These are phyloP conservation scores for Atherinomorus stipes DNA, from an alignment of 2,113 vertebrate species.

Conservation along the genomic window DNA sequence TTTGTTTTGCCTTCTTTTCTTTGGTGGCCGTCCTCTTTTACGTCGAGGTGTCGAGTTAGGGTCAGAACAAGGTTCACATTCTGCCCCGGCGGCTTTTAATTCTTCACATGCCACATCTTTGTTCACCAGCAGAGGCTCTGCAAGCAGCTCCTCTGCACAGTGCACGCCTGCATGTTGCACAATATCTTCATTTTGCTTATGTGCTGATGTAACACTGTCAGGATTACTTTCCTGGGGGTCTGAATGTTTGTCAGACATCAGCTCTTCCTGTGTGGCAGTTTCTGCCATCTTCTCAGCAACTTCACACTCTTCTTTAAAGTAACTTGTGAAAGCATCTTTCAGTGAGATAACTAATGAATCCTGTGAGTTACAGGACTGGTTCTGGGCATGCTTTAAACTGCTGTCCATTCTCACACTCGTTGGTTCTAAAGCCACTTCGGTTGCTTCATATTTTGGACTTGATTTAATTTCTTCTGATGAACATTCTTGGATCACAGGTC, in stretches of 20 bases:
- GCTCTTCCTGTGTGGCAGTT: background rate
- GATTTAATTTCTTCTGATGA: constrained; percentile 1
- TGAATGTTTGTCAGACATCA: background rate
- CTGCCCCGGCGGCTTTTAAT: background rate
- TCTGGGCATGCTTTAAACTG: background rate
- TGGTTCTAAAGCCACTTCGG: background rate
- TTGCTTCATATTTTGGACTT: constrained; percentile 16
- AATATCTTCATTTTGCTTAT: constrained; percentile 1
- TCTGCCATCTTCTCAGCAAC: constrained; percentile 1
- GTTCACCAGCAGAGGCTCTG: background rate
- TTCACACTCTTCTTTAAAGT: constrained; percentile 7
- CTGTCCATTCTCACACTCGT: background rate
- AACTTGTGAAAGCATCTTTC: constrained; percentile 1
- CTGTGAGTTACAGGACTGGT: constrained; percentile 2
- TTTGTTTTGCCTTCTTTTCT: constrained; percentile 25
- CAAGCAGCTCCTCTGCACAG: background rate
- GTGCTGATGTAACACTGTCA: background rate
- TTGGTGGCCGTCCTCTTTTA: constrained; percentile 43
- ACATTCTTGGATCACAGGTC: background rate
- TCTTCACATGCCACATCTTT: constrained; percentile 5
- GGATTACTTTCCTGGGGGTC: constrained; percentile 10
- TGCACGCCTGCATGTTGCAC: background rate
- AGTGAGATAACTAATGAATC: constrained; percentile 18
- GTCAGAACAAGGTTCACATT: background rate
- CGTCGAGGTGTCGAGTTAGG: background rate